phyloP scores from a whole-genome alignment of 2,797 vertebrate genomes.

The Oophaga sylvatica region DNA sequence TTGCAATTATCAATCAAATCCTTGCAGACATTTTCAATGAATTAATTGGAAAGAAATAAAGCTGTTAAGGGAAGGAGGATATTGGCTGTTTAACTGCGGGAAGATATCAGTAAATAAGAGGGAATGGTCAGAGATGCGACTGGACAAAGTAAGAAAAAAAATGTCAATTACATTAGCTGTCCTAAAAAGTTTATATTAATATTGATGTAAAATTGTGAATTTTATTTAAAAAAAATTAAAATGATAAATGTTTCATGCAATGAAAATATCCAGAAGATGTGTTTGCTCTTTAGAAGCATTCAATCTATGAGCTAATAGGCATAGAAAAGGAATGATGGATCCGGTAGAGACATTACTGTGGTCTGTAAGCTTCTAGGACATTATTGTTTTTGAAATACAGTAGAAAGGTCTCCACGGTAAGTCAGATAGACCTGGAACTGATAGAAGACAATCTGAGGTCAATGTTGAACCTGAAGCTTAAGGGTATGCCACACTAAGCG shows the following conservation, averaged over 20 bases:
- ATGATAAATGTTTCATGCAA: too few relatives aligned
- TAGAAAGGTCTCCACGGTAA: neutral
- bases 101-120: slow-evolving; percentile 59
- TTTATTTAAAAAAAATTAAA: too few relatives aligned
- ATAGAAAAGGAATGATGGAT: neutral
- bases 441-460: neutral
- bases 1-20: slow-evolving; percentile 91
- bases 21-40: slow-evolving; percentile 86
- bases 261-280: neutral
- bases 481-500: too few relatives aligned
- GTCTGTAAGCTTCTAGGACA: neutral
- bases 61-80: slow-evolving; percentile 69
- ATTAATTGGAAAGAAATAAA: slow-evolving; percentile 84
- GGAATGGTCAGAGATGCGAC: slow-evolving; percentile 37
- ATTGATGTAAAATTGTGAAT: too few relatives aligned
- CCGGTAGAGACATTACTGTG: neutral
- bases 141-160: neutral
- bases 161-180: neutral
- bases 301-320: neutral
- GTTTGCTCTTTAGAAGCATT: neutral
- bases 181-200: neutral
- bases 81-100: slow-evolving; percentile 68
- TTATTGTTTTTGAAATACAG: neutral
- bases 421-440: neutral
- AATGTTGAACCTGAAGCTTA: neutral